Base-by-base conservation (phyloP, 2,797 vertebrate species). In the Anas georgica region DNA sequence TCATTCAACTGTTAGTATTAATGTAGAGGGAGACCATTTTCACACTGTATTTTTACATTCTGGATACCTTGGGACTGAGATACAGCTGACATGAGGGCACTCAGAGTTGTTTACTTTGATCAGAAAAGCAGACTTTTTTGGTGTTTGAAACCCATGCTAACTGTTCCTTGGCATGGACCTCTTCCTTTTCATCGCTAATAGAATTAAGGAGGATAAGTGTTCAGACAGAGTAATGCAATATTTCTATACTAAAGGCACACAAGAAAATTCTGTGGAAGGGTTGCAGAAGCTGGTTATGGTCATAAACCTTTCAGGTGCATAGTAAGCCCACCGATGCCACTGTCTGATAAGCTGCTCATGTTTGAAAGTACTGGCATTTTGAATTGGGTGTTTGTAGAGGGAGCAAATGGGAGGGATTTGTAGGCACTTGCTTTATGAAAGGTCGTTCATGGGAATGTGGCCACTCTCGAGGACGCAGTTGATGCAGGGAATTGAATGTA, bases 221-320 rank as follows among this genome's bases (percentile, higher is more conserved):
- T 91, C 37, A 41, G 64, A 10, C 28, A 81, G 54, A 25, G 1
- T 4, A 91, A 50, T n/a, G 33, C 21, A 22, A 9, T 66, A 8
- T 52, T 50, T 48, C 1, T 17, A 4, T 60, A 59, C 21, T 26
- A 33, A 68, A 83, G 46, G 25, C 3, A 5, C 0, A 1, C 26
- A 66, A 23, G 28, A 43, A 82, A 75, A 56, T 18, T 17, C 39
- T 55, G 5, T 73, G 13, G 25, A 70, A 54, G 8, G 2, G 28
- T 62, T 54, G 68, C 25, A 68, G 43, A 66, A 41, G 37, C 31
- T 58, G 46, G 16, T 41, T 72, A 37, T 35, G 13, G 3, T 45
- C 26, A 11, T 73, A 45, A 64, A 67, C 33, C 3, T 75, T 67
- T 86, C 70, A 37, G 3, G 7, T 7, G 6, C 0, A 1, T 54